Base-by-base conservation (phyloP, 2,888 invertebrate species). In the Drosophila monieri region DNA sequence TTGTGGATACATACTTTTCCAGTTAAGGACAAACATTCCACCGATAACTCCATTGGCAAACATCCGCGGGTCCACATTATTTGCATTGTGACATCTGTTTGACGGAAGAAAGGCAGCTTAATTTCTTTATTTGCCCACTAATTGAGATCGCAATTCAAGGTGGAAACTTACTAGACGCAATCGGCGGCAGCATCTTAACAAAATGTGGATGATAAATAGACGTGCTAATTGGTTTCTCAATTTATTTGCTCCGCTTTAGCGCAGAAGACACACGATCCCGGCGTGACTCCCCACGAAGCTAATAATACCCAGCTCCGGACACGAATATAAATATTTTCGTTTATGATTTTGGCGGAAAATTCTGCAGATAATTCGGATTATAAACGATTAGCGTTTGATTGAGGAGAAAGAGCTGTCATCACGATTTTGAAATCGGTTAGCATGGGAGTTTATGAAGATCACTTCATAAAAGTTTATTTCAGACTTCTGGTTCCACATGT, bases 81-180 rank as follows among this genome's bases (percentile, higher is more conserved):
- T 49, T 41, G 12, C 8, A 30, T 32, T 27, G 52, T 43, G 37
- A 56, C 70, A 69, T 68, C 61, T 61, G 60, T 27, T 39, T 69
- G 70, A 48, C 27, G 48, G 10, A 41, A 18, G 43, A 49, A 48
- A 35, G 25, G 35, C n/a, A 2, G 25, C 44, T 51, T 48, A 53
- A 68, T 54, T 69, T 51, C 48, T 59, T 68, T 69, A 59, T 68
- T 68, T 68, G 21, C 37, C 48, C 64, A 60, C 49, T 58, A 52
- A 54, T 59, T 80, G 58, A 39, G 47, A 62, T 67, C 48, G 52
- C 58, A 73, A 62, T 74, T 72, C 66, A 47, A 61, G 51, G 51
- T 76, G 80, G 84, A 84, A 80, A 80, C 68, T 78, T 72, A 78
- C 80, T 70, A 60, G 60, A 76, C 62, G 43, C 48, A 23, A 35